Base-by-base conservation (phyloP, 2,797 vertebrate genomes). In the Hirundo rustica region DNA sequence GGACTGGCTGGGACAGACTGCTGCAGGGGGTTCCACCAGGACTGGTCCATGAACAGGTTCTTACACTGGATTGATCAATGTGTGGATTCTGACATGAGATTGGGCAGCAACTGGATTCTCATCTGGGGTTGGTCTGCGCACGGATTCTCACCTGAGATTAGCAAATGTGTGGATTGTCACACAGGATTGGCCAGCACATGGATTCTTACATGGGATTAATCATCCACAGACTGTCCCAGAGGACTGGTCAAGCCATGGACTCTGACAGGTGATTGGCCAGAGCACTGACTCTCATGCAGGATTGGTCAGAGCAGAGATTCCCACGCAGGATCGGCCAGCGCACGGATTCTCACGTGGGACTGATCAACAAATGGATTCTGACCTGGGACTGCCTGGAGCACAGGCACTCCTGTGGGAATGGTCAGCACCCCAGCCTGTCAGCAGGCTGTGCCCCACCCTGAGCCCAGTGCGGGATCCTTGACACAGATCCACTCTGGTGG, bases 321-420 rank as follows among this genome's bases (percentile, higher is more conserved):
- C 55, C 27, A 9, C 20, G 14, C 26, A 15, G 57, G 57, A 78
- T 3, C 80, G 77, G 77, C 16, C 62, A 8, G 53, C 1, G 2
- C n/a, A 53, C 0, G 0, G 65, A 84, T 91, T 70, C 57, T 11
- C 70, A 22, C 34, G 44, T 6, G 36, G 64, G 8, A 40, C 21
- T 6, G 42, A 64, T 50, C 83, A 64, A 50, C 50, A 54, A 32
- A 74, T 13, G 42, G 78, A 48, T 66, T 70, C 72, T 38, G 76
- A 61, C 16, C 6, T 0, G 21, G 60, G 21, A 88, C 4, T 61
- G 32, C 25, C 27, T 14, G 5, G n/a, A 50, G 40, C 19, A 32
- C 0, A 1, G 55, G 45, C 23, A 14, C 44, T 61, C 17, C 3
- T 2, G 3, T 19, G 40, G 40, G 25, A 34, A 0, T 40, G 47